Conservation (phyloP, 1,140 invertebrate genomes). For the Macrocentrus cingulum region DNA sequence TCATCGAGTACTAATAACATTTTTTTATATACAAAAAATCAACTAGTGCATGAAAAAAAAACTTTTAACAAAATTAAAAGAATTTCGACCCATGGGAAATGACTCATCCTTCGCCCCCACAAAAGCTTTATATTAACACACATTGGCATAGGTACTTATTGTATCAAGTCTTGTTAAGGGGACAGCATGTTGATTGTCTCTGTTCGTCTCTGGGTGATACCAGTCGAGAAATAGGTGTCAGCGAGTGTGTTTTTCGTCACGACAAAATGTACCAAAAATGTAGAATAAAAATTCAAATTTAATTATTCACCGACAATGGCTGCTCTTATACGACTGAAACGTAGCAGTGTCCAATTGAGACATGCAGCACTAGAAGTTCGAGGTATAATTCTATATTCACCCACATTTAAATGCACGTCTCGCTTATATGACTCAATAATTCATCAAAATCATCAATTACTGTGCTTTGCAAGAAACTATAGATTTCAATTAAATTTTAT, state of each 20-base stretch:
- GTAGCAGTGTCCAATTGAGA: conserved; percentile 62
- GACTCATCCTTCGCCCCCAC: neutral
- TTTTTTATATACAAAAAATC: too few relatives aligned
- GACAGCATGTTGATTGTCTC: conserved; percentile 55
- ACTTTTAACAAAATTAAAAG: too few relatives aligned
- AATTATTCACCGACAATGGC: conserved; percentile 52
- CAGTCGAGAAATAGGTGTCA: conserved; percentile 28
- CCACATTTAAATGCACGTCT: neutral
- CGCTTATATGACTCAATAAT: too few relatives aligned
- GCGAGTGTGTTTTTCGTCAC: neutral
- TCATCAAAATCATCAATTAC: too few relatives aligned
- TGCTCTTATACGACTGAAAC: conserved; percentile 57
- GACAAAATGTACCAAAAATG: conserved; percentile 35
- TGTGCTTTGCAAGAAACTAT: too few relatives aligned
- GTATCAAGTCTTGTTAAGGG: conserved; percentile 60
- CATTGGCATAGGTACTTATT: conserved; percentile 55
- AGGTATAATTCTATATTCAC: conserved; percentile 43
- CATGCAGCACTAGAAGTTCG: conserved; percentile 62
- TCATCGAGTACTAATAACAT: too few relatives aligned
- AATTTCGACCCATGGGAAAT: too few relatives aligned
- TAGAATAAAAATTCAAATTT: too few relatives aligned
- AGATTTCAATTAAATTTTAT: too few relatives aligned
- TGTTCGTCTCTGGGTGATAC: conserved; percentile 17
- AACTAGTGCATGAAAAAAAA: too few relatives aligned
- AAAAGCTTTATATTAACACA: conserved; percentile 9